Evolutionary conservation across 2,797 vertebrate genomes (phyloP).

Genomic region (Philypnodon macrostomus): DNA sequence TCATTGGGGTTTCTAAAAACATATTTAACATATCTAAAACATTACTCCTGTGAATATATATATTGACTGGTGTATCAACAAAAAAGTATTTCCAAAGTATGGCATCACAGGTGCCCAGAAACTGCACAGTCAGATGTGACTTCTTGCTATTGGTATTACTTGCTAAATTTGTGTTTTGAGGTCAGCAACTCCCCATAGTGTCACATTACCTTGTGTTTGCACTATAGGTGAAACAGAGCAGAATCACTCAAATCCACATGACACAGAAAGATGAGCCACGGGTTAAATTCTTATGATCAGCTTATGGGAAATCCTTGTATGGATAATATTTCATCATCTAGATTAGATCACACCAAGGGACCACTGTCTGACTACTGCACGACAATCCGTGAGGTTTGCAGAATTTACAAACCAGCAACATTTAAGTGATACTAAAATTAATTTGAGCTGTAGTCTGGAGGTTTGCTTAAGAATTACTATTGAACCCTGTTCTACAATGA

Average conservation of each 20-base stretch:
- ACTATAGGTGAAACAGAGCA: slow-evolving; percentile 19
- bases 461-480: too few species aligned
- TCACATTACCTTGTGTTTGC: slow-evolving; percentile 40
- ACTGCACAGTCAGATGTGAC: too few species aligned
- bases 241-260: slow-evolving; percentile 15
- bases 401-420: slow-evolving; percentile 11
- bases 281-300: slow-evolving; percentile 53
- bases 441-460: too few species aligned
- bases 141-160: background rate
- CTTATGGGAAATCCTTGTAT: slow-evolving; percentile 59
- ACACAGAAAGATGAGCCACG: slow-evolving; percentile 40
- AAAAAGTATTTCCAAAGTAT: too few species aligned
- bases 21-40: too few species aligned
- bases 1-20: background rate
- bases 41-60: too few species aligned
- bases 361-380: slow-evolving; percentile 22
- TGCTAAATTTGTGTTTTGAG: slow-evolving; percentile 12
- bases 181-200: slow-evolving; percentile 24
- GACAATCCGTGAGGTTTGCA: slow-evolving; percentile 33
- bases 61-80: too few species aligned
- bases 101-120: too few species aligned
- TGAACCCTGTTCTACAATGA: too few species aligned
- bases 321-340: slow-evolving; percentile 67
- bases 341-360: slow-evolving; percentile 47
- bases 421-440: too few species aligned